These are phyloP conservation scores for Grapholita molesta DNA, from an alignment of 1,140 invertebrate species.

Conservation along the genomic window DNA sequence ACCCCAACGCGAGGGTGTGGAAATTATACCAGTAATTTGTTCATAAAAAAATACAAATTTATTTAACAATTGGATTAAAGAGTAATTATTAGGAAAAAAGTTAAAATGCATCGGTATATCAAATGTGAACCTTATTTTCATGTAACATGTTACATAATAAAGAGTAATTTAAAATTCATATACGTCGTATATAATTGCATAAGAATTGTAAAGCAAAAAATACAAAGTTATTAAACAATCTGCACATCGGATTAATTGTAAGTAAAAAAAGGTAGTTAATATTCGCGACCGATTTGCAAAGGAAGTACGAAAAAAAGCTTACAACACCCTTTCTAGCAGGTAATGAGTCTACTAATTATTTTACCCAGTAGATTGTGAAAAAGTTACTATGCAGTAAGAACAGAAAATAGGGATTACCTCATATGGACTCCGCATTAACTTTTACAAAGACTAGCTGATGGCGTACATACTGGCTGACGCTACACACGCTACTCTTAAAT, in stretches of 20 bases:
- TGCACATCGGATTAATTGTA: background rate
- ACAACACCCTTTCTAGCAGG: constrained; percentile 24
- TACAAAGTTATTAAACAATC: background rate
- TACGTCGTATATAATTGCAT: too few relatives aligned
- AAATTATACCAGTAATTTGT: constrained; percentile 45
- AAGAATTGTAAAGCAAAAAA: background rate
- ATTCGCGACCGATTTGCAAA: constrained; percentile 1
- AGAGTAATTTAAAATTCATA: too few relatives aligned
- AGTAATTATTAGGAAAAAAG: background rate
- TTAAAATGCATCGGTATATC: background rate
- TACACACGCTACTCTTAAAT: too few relatives aligned
- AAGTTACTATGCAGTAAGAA: constrained; percentile 24
- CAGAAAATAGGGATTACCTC: constrained; percentile 28
- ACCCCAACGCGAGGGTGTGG: constrained; percentile 27
- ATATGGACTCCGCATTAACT: background rate
- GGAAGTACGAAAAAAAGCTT: constrained; percentile 16
- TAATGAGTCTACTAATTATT: constrained; percentile 52
- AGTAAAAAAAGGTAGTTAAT: constrained; percentile 14
- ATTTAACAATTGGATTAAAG: background rate
- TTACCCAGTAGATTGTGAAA: constrained; percentile 36
- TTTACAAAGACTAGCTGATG: too few relatives aligned
- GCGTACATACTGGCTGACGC: too few relatives aligned
- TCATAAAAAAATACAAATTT: background rate
- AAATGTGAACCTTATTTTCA: background rate
- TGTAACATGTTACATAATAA: background rate